Evolutionary conservation across 1,140 invertebrate species (phyloP), one percentile per base, ranked within the genome.

Genomic region (Drosophila prosaltans): DNA sequence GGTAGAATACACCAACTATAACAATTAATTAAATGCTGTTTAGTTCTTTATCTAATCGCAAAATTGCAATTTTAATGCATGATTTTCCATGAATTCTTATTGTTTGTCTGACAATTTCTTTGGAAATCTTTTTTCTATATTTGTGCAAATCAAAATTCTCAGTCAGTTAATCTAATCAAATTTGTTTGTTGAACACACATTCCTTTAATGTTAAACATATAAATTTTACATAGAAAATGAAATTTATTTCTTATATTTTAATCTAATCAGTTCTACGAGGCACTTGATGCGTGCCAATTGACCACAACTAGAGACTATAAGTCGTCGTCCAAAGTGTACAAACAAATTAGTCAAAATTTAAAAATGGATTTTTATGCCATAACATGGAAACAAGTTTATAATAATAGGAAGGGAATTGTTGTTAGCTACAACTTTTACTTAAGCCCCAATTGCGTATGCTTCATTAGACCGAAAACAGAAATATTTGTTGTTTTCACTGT

Each of bases 401-500:
- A 58, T 9, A 40, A 63, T 67, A 26, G 55, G 11, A n/a, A n/a
- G 39, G 36, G 28, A 40, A 43, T 51, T 16, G 32, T 55, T 26
- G 24, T 51, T 51, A 24, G 45, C 45, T 26, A 51, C 2, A 51
- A 51, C 21, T 51, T 51, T 51, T 51, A 26, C 26, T 51, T 51
- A 51, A 51, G 45, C 45, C 45, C 10, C 45, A 26, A 60, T 77
- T 77, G 65, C 70, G 32, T 48, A 36, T 64, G 68, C 60, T 72
- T 78, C 68, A 78, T 78, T 78, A 78, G 76, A 64, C 39, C 36
- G 41, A 54, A 55, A 69, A 76, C 11, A 65, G 63, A 3, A 65
- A 65, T 67, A 8, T 64, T 66, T 45, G 16, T 16, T 45, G 4
- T 7, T 70, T 55, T 45, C 39, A 39, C 32, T 30, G 6, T 32